Conservation (phyloP, 2,113 vertebrate genomes). For the Rhea pennata region DNA sequence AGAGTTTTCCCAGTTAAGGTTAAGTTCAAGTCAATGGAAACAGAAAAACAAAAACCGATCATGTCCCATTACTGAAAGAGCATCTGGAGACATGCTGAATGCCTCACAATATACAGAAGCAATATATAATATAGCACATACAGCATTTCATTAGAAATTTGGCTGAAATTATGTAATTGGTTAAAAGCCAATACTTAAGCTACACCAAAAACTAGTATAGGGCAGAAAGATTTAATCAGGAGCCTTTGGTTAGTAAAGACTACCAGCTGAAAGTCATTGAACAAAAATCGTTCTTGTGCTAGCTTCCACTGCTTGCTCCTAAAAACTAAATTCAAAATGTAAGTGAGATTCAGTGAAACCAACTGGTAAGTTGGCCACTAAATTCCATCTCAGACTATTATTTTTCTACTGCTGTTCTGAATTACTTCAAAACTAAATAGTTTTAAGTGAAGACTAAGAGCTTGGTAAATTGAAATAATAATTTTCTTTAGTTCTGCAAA, state of each 20-base stretch:
- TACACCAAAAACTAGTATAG: background rate
- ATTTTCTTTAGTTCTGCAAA: background rate
- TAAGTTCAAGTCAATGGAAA: background rate
- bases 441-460: background rate
- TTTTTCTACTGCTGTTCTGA: background rate
- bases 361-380: background rate
- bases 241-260: background rate
- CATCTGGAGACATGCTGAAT: background rate
- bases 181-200: background rate
- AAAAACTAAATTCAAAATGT: background rate
- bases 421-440: background rate
- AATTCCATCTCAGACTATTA: background rate
- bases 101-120: background rate
- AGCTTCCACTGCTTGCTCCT: background rate
- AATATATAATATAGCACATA: background rate
- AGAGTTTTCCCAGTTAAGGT: background rate
- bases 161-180: background rate
- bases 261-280: background rate
- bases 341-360: background rate
- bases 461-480: background rate
- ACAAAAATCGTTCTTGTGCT: background rate
- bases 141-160: background rate
- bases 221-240: background rate
- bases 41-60: accelerated
- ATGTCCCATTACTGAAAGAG: background rate